A percentile compares a stretch with the other conserved stretches of the same genome.
phyloP scores from a whole-genome alignment of 2,888 invertebrate genomes.

The Drosophila paranaensis region DNA sequence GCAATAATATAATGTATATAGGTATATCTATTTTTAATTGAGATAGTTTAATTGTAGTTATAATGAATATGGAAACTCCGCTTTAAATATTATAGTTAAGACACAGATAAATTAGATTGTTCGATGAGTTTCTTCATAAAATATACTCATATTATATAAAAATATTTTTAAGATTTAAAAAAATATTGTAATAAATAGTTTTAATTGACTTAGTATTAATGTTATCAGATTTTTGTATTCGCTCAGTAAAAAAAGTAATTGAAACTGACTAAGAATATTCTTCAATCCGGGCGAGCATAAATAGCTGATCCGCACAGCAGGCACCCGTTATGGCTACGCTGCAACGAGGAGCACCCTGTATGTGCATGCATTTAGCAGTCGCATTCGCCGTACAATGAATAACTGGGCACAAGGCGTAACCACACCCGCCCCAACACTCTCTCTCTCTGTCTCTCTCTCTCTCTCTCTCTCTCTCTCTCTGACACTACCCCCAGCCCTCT shows the following conservation, averaged over 20 bases:
- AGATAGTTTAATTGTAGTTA: background rate
- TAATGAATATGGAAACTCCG: background rate
- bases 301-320: background rate
- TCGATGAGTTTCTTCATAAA: background rate
- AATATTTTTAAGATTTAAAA: background rate
- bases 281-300: background rate
- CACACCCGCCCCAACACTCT: background rate
- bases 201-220: background rate
- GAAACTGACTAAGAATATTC: background rate
- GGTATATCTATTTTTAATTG: background rate
- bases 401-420: constrained; percentile 12
- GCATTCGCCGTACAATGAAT: constrained; percentile 37
- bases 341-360: constrained; percentile 54
- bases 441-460: background rate
- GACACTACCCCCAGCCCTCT: constrained; percentile 3
- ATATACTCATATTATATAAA: background rate
- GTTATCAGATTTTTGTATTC: too few species aligned
- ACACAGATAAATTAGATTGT: too few species aligned
- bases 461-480: background rate
- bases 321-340: background rate
- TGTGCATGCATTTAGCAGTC: constrained; percentile 69
- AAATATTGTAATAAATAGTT: background rate
- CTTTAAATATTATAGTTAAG: background rate
- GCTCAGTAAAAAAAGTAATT: background rate
- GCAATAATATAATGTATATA: too few species aligned